Base-by-base conservation (phyloP, 64 coral and sea anemone species). In the Porites lutea region DNA sequence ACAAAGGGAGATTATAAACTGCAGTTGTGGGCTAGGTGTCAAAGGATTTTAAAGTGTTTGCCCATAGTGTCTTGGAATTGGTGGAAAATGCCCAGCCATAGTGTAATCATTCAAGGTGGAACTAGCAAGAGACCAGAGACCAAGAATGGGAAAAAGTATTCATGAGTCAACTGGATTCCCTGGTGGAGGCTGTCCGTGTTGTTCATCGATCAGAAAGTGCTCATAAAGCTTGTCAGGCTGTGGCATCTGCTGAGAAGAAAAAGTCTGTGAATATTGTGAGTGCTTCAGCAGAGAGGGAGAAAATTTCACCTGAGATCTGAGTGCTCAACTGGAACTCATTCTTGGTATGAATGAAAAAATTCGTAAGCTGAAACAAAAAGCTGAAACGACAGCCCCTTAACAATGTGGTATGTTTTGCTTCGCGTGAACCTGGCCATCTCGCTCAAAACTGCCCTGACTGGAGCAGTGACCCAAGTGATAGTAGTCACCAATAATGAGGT, bases 1-100 rank as follows among this genome's bases (percentile, higher is more conserved):
- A 87, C 74, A 8, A 88, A 57, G 21, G 83, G 71, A 61, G 68
- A 91, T 83, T 91, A 83, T 52, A 91, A 91, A 67, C 18, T 83
- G 58, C 69, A 72, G 59, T 79, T 87, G 46, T 57, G 64, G 10
- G 60, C 83, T 0, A 77, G 83, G 37, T 48, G 20, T 44, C 91
- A 93, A 88, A 90, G 16, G 75, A 90, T 65, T 62, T 90, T 23
- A 50, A 79, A 44, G 19, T 3, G 13, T 80, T 79, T 22, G 75
- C 60, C 2, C 59, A 90, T 54, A 52, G 5, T 66, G 46, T 90
- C 2, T 53, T 80, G 45, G 75, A 90, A 21, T 61, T 90, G 23
- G 77, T 21, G 18, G 62, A 80, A 80, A 90, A 80, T 90, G 63
- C 27, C 27, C 1, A 37, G 0, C 88, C 88, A 51, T 74, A 22